Evolutionary conservation across 1,140 invertebrate species (phyloP).

Genomic region (Acromyrmex echinatior): DNA sequence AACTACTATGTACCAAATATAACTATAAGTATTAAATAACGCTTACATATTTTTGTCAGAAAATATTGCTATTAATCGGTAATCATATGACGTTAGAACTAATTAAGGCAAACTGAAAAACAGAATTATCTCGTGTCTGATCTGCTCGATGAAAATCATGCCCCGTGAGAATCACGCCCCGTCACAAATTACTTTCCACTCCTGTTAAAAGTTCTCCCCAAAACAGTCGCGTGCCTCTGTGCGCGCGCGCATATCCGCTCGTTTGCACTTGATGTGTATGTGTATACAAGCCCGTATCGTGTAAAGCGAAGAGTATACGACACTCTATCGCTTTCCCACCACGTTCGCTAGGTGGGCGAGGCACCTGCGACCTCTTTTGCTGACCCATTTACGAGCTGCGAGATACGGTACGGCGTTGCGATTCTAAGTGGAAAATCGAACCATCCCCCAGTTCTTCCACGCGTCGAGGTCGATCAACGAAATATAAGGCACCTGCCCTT

Average conservation of each 20-base stretch:
- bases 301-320: slow-evolving; percentile 62
- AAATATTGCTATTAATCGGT: slow-evolving; percentile 20
- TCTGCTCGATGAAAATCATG: slow-evolving; percentile 16
- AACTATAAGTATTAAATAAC: background rate
- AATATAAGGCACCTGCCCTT: slow-evolving; percentile 17
- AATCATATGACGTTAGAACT: background rate
- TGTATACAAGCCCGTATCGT: slow-evolving; percentile 57
- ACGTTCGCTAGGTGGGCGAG: slow-evolving; percentile 71
- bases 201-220: slow-evolving; percentile 28
- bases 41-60: background rate
- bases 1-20: too few species aligned
- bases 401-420: slow-evolving; percentile 63
- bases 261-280: background rate
- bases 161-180: slow-evolving; percentile 10
- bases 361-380: slow-evolving; percentile 76
- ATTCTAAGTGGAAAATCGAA: slow-evolving; percentile 64
- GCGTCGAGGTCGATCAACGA: slow-evolving; percentile 57
- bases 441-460: slow-evolving; percentile 44
- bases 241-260: background rate
- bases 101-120: slow-evolving; percentile 1
- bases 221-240: slow-evolving; percentile 45
- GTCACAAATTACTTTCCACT: slow-evolving; percentile 58
- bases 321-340: slow-evolving; percentile 54
- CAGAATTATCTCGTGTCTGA: background rate
- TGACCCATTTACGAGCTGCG: slow-evolving; percentile 73